phyloP scores from a whole-genome alignment of 2,888 invertebrate species.

The Aplocera efformata region DNA sequence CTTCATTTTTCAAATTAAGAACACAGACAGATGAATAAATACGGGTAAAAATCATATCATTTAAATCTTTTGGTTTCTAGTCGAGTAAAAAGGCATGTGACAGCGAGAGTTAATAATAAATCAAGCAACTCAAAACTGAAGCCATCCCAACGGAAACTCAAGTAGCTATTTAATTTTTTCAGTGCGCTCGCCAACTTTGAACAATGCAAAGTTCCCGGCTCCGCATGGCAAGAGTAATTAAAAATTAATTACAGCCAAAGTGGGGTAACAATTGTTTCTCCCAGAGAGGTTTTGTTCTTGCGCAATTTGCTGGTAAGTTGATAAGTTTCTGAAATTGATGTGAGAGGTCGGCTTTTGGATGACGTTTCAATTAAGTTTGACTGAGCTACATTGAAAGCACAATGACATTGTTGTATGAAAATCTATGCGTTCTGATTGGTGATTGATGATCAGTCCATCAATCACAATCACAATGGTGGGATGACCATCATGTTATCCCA shows the following conservation, averaged over 20 bases:
- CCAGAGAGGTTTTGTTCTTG: conserved; percentile 28
- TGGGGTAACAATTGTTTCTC: conserved; percentile 31
- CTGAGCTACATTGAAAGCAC: too few species aligned
- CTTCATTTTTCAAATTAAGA: too few species aligned
- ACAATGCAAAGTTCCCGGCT: conserved; percentile 30
- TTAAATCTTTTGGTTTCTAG: too few species aligned
- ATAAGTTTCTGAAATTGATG: conserved; percentile 27
- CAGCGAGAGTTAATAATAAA: not conserved
- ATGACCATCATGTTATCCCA: too few species aligned
- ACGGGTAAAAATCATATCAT: too few species aligned
- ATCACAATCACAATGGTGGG: too few species aligned
- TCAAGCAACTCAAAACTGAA: not conserved
- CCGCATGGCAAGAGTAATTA: conserved; percentile 36
- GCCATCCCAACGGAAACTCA: conserved; percentile 11
- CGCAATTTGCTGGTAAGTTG: conserved; percentile 32
- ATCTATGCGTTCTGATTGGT: too few species aligned
- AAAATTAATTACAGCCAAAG: conserved; percentile 47
- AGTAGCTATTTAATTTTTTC: conserved; percentile 13
- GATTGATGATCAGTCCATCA: too few species aligned
- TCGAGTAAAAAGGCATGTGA: too few species aligned
- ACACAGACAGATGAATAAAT: too few species aligned
- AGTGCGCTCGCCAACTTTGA: conserved; percentile 17
- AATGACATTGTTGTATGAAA: too few species aligned
- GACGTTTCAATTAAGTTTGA: too few species aligned
- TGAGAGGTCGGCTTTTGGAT: conserved; percentile 7